These are phyloP conservation scores for Macaca fascicularis DNA, from an alignment of 2,113 vertebrate genomes.

Conservation along the genomic window T2T-MFA8v1.1 NC_088388.1:82905501-82906000, in stretches of 20 bases:
- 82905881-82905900: background rate
- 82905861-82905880: accelerated
- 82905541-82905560: background rate
- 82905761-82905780: background rate
- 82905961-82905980: background rate
- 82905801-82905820: accelerated
- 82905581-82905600: background rate
- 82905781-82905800: background rate
- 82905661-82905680: constrained; percentile 39
- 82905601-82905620: background rate
- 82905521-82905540: constrained; percentile 53
- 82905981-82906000: background rate
- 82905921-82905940: too few relatives aligned
- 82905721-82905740: constrained; percentile 13
- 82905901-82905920: background rate
- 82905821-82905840: background rate
- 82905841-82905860: accelerated
- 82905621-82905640: constrained; percentile 44
- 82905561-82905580: background rate
- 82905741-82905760: background rate
- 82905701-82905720: constrained; percentile 34
- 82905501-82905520: constrained; percentile 13
- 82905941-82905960: background rate
- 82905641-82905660: constrained; percentile 63
- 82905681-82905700: constrained; percentile 44